Evolutionary conservation across 2,113 vertebrate genomes (phyloP).

Genomic region (Myotis brandtii): DNA sequence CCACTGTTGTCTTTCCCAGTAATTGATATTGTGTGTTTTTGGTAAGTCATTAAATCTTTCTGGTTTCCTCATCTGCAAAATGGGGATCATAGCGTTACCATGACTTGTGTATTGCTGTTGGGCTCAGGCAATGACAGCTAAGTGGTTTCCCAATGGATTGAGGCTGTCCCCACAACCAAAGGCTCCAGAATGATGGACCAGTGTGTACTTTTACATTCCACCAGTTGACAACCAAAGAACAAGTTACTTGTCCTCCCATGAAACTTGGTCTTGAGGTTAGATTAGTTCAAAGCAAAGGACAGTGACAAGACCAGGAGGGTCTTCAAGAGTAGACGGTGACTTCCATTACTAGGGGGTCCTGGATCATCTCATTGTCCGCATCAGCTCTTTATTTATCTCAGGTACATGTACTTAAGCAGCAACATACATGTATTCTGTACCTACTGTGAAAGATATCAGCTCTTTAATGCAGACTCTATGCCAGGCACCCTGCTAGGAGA

Average conservation of each 20-base stretch:
- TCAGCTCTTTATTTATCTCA: not conserved
- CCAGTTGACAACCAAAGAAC: not conserved
- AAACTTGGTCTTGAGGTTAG: not conserved
- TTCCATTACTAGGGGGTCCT: not conserved
- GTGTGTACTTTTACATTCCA: not conserved
- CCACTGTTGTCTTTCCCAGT: not conserved
- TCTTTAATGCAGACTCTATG: not conserved
- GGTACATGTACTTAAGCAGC: not conserved
- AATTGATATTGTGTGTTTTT: not conserved
- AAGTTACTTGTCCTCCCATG: not conserved
- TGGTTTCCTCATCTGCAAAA: conserved; percentile 25
- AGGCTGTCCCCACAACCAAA: not conserved
- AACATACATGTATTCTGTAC: not conserved
- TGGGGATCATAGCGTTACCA: not conserved
- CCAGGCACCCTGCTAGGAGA: not conserved
- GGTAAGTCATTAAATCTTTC: not conserved
- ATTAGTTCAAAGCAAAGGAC: conserved; percentile 29
- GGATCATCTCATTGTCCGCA: not conserved
- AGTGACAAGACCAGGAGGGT: not conserved
- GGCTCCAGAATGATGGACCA: not conserved
- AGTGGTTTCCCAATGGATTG: not conserved
- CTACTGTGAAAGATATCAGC: not conserved
- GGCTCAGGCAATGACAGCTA: not conserved
- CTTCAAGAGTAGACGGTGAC: not conserved
- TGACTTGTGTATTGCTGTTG: not conserved